Percentiles rank a stretch among this genome's conserved stretches.
These are phyloP conservation scores for Odocoileus hemionus DNA, from an alignment of 2,113 vertebrate genomes.

Conservation along the genomic window DNA sequence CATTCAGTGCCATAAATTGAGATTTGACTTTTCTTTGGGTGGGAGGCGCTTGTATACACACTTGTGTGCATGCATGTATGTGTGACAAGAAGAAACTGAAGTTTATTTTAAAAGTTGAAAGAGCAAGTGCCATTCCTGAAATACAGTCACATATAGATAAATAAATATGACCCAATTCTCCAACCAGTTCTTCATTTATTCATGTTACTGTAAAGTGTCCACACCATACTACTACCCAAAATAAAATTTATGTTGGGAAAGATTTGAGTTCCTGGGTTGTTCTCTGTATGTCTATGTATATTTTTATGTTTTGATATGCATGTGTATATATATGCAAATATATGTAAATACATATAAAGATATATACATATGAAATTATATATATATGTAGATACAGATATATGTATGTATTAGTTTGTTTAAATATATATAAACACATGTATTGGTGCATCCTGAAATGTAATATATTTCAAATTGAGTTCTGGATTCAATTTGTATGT, in stretches of 20 bases:
- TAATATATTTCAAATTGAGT: slow-evolving; percentile 52
- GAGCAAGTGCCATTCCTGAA: background rate
- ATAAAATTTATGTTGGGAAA: background rate
- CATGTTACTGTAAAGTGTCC: background rate
- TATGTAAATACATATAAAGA: background rate
- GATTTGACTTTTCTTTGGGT: background rate
- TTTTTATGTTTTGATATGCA: background rate
- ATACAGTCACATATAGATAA: background rate
- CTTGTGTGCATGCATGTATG: background rate
- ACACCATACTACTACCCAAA: background rate
- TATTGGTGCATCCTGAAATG: slow-evolving; percentile 50
- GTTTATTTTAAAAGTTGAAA: slow-evolving; percentile 13
- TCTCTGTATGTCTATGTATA: background rate
- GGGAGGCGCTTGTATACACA: background rate
- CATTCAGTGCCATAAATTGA: background rate
- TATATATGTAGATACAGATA: background rate
- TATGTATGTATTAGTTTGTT: background rate
- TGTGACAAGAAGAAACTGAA: background rate
- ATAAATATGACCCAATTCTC: background rate
- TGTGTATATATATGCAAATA: background rate
- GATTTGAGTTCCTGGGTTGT: background rate
- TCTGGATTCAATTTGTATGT: slow-evolving; percentile 54
- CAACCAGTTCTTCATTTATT: background rate
- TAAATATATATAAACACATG: slow-evolving; percentile 31
- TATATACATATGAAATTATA: background rate